Evolutionary conservation across 1,140 invertebrate genomes (phyloP), one percentile per base, ranked within the genome.

Genomic region (Cherax quadricarinatus): DNA sequence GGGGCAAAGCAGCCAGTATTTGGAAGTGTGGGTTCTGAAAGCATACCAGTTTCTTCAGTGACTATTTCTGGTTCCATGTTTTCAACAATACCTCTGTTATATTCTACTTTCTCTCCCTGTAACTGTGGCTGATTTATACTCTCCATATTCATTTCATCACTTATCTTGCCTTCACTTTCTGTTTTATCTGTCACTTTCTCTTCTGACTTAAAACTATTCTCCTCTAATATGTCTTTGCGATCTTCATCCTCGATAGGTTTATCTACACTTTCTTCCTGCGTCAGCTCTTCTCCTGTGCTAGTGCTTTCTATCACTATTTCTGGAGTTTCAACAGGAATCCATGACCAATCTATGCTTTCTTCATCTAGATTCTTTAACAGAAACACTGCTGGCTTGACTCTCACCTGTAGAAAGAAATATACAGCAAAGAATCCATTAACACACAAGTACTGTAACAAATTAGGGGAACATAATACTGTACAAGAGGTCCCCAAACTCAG

Each of bases 371-470:
- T 89, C 48, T 83, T 83, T 21, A 89, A 51, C 18, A 89, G 66
- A 66, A 89, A 89, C 18, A 89, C 30, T 57, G 88, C 88, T 89
- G 88, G 88, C 66, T 89, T 89, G 16, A 83, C 88, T 83, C 88
- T 70, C 4, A 89, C 88, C 88, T 89, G 88, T 73, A 48, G 57
- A 82, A 62, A 24, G 3, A 66, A 66, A 18, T 57, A 57, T 14
- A 57, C 30, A 41, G 30, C 30, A 41, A 41, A 41, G 2, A 41
- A 41, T 41, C 30, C 30, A 41, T 41, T 41, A 41, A 41, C 30
- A 41, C 30, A 41, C 30, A 41, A 41, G 30, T 41, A 41, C 30
- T 41, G 30, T 41, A 41, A 41, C 30, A 41, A 41, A 41, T 41
- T 41, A 41, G 30, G 30, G 30, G 30, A 41, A 41, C 30, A 41